Base-by-base conservation (phyloP, 1,140 invertebrate species). In the Leptoteleia sp. region DNA sequence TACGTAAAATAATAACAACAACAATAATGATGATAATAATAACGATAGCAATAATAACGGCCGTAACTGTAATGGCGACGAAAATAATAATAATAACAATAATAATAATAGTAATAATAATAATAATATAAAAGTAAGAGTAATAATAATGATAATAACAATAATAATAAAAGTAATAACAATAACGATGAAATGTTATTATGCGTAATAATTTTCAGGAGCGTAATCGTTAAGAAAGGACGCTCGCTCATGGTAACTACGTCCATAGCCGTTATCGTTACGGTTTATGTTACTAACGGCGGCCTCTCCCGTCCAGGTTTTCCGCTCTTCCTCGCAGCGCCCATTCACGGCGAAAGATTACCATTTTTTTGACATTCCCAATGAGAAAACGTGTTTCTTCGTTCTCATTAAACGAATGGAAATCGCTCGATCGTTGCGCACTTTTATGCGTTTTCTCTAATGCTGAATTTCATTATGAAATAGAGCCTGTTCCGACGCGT, bases 191-290 rank as follows among this genome's bases (percentile, higher is more conserved):
- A 85, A 88, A 86, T 85, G 87, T 88, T 89, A 89, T 88, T 89
- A 85, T 83, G 82, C 83, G 83, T 84, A 90, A 89, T 89, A 90
- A 89, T 89, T 89, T 89, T 87, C 85, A 85, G 84, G 83, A 81
- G 83, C 87, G 89, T 89, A 89, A 89, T 90, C 89, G 88, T 90
- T 89, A 89, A 89, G 89, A 88, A 89, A 87, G 87, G 87, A 89
- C 84, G 85, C 81, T 81, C 84, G 85, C 81, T 81, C 83, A 80
- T 82, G 83, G 85, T 88, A 89, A 90, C 88, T 88, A 83, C 87
- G 82, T 87, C 86, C 85, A 90, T 90, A 89, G 89, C 88, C 89
- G 87, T 90, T 89, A 89, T 88, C 89, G 88, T 90, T 88, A 89
- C 88, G 87, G 85, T 89, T 89, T 89, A 89, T 87, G 87, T 85